These are phyloP conservation scores for Xylophagus ater DNA, from an alignment of 2,888 invertebrate species.

Conservation along the genomic window DNA sequence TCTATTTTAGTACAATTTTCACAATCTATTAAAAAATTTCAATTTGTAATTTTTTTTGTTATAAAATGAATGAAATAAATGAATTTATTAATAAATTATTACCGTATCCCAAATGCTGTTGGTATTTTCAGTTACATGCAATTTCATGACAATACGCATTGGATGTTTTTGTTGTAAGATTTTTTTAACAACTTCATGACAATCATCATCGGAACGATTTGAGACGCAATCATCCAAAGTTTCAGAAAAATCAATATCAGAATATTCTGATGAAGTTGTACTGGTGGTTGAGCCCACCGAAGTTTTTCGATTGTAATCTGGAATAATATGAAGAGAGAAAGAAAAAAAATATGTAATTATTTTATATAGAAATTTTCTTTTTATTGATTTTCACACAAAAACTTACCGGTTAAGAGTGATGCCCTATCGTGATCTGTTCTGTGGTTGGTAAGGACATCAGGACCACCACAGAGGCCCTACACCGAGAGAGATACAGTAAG, in stretches of 20 bases:
- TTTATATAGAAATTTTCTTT: not conserved
- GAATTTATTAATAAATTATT: no score
- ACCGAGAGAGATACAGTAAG: conserved; percentile 82
- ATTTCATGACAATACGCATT: conserved; percentile 62
- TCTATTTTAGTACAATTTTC: no score
- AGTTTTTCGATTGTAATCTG: conserved; percentile 38
- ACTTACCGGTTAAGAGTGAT: conserved; percentile 39
- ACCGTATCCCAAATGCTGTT: conserved; percentile 79
- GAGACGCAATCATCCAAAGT: conserved; percentile 31
- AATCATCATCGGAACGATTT: conserved; percentile 36
- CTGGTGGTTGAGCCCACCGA: conserved; percentile 36
- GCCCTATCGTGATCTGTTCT: conserved; percentile 43
- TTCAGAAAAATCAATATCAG: conserved; percentile 31
- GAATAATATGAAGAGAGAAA: conserved; percentile 3
- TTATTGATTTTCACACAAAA: not conserved
- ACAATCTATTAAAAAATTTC: no score
- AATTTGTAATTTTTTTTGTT: no score
- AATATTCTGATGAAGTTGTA: conserved; percentile 33
- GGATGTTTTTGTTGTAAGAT: conserved; percentile 57
- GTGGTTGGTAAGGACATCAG: conserved; percentile 85
- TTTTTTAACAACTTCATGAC: conserved; percentile 46
- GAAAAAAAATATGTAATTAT: not conserved
- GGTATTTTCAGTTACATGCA: conserved; percentile 66
- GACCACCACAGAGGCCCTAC: conserved; percentile 99
- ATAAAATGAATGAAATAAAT: conserved; percentile 2